Evolutionary conservation across 1,140 invertebrate species (phyloP).

Genomic region (Teleopsis dalmanni): DNA sequence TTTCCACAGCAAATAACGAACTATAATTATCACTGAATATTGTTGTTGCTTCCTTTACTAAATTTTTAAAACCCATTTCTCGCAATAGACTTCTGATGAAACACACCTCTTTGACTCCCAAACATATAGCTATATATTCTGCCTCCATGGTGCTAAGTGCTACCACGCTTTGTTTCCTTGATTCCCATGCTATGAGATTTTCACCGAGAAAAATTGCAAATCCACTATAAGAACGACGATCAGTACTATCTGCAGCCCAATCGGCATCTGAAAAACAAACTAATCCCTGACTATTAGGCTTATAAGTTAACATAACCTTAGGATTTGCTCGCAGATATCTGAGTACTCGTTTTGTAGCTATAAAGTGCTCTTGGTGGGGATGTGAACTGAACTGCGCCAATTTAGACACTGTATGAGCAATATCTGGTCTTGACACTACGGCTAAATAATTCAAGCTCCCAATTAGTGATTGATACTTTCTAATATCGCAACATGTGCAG

Average conservation of each 20-base stretch:
- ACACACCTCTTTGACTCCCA: constrained; percentile 38
- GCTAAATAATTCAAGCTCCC: constrained; percentile 8
- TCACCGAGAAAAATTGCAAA: not conserved
- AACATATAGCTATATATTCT: constrained; percentile 45
- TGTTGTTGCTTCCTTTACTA: not conserved
- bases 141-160: constrained; percentile 41
- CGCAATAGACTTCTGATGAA: constrained; percentile 29
- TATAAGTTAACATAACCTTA: constrained; percentile 1
- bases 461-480: constrained; percentile 5
- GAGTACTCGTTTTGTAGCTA: constrained; percentile 10
- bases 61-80: constrained; percentile 13
- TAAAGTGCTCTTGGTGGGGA: constrained; percentile 10
- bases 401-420: constrained; percentile 2
- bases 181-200: not conserved
- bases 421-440: constrained; percentile 6
- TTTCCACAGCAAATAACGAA: not conserved
- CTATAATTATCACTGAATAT: constrained; percentile 3
- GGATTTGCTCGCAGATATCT: constrained; percentile 5
- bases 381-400: constrained; percentile 2
- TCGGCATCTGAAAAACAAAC: constrained; percentile 9
- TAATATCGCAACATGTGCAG: not conserved
- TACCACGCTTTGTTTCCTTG: not conserved
- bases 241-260: constrained; percentile 27
- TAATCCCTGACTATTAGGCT: not conserved
- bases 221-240: not conserved